phyloP scores from a whole-genome alignment of 2,797 vertebrate genomes.

The Leptodactylus fallax region DNA sequence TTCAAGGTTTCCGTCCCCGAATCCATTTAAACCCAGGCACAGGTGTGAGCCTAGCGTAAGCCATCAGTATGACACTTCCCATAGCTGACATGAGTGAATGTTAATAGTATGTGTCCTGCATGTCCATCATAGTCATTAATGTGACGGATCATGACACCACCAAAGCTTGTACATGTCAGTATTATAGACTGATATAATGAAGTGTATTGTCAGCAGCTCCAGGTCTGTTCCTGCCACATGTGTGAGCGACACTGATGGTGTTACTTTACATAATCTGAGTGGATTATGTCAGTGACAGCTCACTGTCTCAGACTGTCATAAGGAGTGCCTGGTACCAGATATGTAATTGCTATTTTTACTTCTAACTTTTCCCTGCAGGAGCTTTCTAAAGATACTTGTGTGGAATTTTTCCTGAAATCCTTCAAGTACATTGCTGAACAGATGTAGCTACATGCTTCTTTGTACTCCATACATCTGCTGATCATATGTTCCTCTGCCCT shows the following conservation, averaged over 20 bases:
- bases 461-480: conserved; percentile 37
- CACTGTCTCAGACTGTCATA: neutral
- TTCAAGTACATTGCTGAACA: conserved; percentile 12
- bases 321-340: neutral
- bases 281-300: neutral
- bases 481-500: conserved; percentile 45
- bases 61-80: too few relatives aligned
- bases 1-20: too few relatives aligned
- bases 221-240: neutral
- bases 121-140: neutral
- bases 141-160: neutral
- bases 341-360: neutral
- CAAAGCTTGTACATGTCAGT: neutral
- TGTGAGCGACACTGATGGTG: too few relatives aligned
- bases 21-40: too few relatives aligned
- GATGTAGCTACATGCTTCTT: conserved; percentile 31
- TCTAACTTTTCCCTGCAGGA: neutral
- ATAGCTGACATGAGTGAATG: too few relatives aligned
- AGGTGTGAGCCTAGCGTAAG: too few relatives aligned
- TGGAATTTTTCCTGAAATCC: conserved; percentile 40
- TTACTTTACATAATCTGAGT: neutral
- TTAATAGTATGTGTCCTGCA: too few relatives aligned
- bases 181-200: neutral
- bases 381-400: neutral
- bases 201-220: neutral